phyloP scores from a whole-genome alignment of 2,797 vertebrate genomes.

The Knipowitschia caucasica region DNA sequence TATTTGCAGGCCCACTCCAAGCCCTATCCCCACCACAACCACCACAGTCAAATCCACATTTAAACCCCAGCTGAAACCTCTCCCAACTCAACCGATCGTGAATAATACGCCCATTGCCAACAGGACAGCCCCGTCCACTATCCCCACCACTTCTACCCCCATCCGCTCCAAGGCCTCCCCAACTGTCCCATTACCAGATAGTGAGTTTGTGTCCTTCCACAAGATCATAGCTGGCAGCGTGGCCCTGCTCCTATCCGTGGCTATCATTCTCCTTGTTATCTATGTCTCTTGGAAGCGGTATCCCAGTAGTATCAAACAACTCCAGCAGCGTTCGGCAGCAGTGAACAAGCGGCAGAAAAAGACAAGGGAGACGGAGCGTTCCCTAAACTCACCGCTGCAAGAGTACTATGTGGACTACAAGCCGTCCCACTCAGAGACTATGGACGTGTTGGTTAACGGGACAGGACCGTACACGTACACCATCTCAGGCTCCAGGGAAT shows the following conservation, averaged over 20 bases:
- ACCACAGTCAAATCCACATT: constrained; percentile 71
- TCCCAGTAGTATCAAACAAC: constrained; percentile 93
- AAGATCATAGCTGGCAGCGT: constrained; percentile 95
- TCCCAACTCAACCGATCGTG: constrained; percentile 75
- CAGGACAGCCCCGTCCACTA: constrained; percentile 63
- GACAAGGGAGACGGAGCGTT: constrained; percentile 85
- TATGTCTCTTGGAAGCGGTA: constrained; percentile 97
- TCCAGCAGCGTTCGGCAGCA: constrained; percentile 90
- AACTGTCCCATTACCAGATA: constrained; percentile 80
- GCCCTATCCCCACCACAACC: constrained; percentile 76
- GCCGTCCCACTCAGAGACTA: constrained; percentile 95
- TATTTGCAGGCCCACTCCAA: constrained; percentile 83
- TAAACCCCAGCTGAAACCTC: constrained; percentile 72
- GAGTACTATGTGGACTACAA: constrained; percentile 99
- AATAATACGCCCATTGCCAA: constrained; percentile 71
- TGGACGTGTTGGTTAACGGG: constrained; percentile 98
- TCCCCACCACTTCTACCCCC: constrained; percentile 44
- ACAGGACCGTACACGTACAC: constrained; percentile 97
- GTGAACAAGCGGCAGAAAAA: constrained; percentile 92
- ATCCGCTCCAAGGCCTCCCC: constrained; percentile 72
- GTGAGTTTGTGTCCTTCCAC: constrained; percentile 93
- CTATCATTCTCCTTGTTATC: constrained; percentile 94
- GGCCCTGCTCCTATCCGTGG: constrained; percentile 92
- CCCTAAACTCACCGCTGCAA: constrained; percentile 93
- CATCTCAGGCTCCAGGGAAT: constrained; percentile 99